A percentile compares a stretch with the other conserved stretches of the same genome.
These are phyloP conservation scores for Pseudachorutes palmiensis DNA, from an alignment of 1,140 invertebrate species.

Conservation along the genomic window DNA sequence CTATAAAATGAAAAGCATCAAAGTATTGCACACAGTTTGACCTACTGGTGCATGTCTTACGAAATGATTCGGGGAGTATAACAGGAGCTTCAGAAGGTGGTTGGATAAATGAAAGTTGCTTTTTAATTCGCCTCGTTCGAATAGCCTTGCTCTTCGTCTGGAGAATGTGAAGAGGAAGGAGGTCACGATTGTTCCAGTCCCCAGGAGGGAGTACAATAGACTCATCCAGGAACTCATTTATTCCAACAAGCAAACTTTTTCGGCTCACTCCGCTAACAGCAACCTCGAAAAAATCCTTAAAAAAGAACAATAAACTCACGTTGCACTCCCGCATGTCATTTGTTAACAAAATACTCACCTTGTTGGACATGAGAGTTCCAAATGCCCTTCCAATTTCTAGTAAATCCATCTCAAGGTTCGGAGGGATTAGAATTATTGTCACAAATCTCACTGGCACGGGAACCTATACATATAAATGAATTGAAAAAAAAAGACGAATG, in stretches of 20 bases:
- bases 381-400: slow-evolving; percentile 93
- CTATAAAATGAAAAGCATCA: neutral
- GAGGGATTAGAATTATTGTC: slow-evolving; percentile 82
- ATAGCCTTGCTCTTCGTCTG: slow-evolving; percentile 40
- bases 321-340: too few species aligned
- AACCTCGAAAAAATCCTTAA: slow-evolving; percentile 72
- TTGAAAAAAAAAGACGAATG: neutral
- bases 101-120: slow-evolving; percentile 26
- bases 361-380: slow-evolving; percentile 91
- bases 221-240: slow-evolving; percentile 91
- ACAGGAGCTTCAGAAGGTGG: neutral
- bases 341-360: too few species aligned
- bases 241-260: slow-evolving; percentile 80
- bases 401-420: slow-evolving; percentile 73
- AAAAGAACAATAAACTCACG: slow-evolving; percentile 4
- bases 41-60: neutral
- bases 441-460: slow-evolving; percentile 85
- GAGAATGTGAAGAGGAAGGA: slow-evolving; percentile 50
- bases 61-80: neutral
- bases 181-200: slow-evolving; percentile 51
- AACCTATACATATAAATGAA: slow-evolving; percentile 17
- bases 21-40: neutral
- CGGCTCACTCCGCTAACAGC: slow-evolving; percentile 80
- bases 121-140: slow-evolving; percentile 25
- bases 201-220: slow-evolving; percentile 89